phyloP scores from a whole-genome alignment of 2,888 invertebrate species.

The Osedax fenrisi region DNA sequence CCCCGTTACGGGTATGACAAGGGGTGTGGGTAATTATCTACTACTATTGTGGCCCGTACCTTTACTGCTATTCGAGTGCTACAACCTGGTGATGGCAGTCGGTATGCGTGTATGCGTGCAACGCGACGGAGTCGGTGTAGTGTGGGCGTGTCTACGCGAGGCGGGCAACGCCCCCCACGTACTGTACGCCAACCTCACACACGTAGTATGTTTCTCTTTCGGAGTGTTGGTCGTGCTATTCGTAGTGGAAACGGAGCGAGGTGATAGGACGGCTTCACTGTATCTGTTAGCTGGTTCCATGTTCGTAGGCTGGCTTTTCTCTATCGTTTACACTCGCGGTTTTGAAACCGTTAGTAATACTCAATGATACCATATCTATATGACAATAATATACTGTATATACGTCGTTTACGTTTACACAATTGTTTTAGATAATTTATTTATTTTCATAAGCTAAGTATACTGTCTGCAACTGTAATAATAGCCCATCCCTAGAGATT shows the following conservation, averaged over 20 bases:
- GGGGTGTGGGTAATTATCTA: conserved; percentile 11
- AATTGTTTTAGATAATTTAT: no score
- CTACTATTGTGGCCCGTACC: conserved; percentile 36
- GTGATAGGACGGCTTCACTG: conserved; percentile 33
- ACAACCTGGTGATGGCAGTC: conserved; percentile 31
- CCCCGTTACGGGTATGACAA: not conserved
- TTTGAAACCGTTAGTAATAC: conserved; percentile 39
- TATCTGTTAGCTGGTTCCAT: conserved; percentile 42
- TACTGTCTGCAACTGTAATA: no score
- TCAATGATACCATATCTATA: no score
- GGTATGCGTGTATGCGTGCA: not conserved
- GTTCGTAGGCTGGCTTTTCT: conserved; percentile 45
- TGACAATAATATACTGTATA: no score
- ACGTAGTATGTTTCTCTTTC: not conserved
- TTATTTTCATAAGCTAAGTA: no score
- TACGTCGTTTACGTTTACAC: no score
- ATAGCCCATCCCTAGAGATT: no score
- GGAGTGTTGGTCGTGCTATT: conserved; percentile 30
- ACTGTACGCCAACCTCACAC: conserved; percentile 30
- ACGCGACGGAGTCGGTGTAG: not conserved
- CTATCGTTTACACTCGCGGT: conserved; percentile 46
- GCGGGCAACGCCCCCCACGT: not conserved
- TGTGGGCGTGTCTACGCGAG: not conserved
- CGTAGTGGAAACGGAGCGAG: conserved; percentile 33
- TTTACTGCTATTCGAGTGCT: conserved; percentile 32